Evolutionary conservation across 2,113 vertebrate genomes (phyloP).

Genomic region (Lepus timidus): DNA sequence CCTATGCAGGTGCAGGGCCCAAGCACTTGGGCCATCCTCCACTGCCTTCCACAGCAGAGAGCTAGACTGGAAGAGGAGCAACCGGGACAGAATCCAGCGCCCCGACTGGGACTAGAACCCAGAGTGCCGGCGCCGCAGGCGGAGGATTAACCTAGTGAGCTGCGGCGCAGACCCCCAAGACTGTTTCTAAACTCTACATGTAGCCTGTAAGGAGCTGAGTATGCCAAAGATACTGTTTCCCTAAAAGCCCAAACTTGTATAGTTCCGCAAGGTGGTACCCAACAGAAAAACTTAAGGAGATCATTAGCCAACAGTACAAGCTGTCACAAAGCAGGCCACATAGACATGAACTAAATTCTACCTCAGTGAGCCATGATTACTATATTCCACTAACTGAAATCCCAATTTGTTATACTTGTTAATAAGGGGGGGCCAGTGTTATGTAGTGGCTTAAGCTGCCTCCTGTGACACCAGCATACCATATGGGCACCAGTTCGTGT

Average conservation of each 20-base stretch:
- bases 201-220: not conserved
- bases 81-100: no score
- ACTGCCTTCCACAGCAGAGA: no score
- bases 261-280: not conserved
- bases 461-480: no score
- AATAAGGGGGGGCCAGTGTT: no score
- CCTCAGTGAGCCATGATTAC: not conserved
- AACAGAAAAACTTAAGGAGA: not conserved
- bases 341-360: not conserved
- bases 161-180: not conserved
- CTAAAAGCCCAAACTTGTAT: not conserved
- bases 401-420: not conserved
- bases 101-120: no score
- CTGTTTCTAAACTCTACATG: not conserved
- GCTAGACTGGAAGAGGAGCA: no score
- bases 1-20: no score
- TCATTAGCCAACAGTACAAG: not conserved
- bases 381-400: not conserved
- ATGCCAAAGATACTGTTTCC: not conserved
- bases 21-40: no score
- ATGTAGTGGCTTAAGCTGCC: no score
- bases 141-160: no score
- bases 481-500: no score
- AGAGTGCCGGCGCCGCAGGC: no score
- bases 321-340: not conserved